Base-by-base conservation (phyloP, 2,888 invertebrate genomes). In the Pterostichus madidus region DNA sequence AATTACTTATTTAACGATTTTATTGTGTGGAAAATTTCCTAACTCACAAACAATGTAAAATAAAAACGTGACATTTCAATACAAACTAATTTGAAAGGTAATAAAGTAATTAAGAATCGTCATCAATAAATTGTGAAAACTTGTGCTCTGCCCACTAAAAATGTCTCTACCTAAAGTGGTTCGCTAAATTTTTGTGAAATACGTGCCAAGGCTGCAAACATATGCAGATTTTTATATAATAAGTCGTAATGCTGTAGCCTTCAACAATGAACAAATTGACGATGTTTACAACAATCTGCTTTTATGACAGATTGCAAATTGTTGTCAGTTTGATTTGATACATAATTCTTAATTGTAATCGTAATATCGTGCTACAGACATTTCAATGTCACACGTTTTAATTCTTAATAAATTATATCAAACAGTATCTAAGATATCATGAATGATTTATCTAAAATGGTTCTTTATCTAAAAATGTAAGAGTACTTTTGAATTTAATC, bases 241-340 rank as follows among this genome's bases (percentile, higher is more conserved):
- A 64, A 64, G 35, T 64, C 24, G 17, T 44, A 11, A 31, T 56
- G 24, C 31, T 61, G 15, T 17, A 80, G 59, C 68, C 49, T 68
- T 80, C 80, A 68, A 68, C 49, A 80, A 68, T 80, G 11, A 59
- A 32, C 24, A 8, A 78, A 49, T 15, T 32, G 35, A 39, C 61
- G 53, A 53, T 80, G 52, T 13, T 39, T 32, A 76, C 53, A 76
- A 75, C 35, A 53, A 56, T 24, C 24, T 24, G 24, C 24, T 24
- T 24, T 24, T 24, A 24, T 24, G 24, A 71, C 44, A 71, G 35
- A 64, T 64, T 64, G 31, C 6, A 68, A 77, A 68, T 46, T 79
- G 64, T 80, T 80, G 80, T 15, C 80, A 80, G 52, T 68, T 52
- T 80, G 35, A 80, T 80, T 80, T 31, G 32, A 32, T 71, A 52